Conservation (phyloP, 1,140 invertebrate genomes). For the Ooceraea biroi region DNA sequence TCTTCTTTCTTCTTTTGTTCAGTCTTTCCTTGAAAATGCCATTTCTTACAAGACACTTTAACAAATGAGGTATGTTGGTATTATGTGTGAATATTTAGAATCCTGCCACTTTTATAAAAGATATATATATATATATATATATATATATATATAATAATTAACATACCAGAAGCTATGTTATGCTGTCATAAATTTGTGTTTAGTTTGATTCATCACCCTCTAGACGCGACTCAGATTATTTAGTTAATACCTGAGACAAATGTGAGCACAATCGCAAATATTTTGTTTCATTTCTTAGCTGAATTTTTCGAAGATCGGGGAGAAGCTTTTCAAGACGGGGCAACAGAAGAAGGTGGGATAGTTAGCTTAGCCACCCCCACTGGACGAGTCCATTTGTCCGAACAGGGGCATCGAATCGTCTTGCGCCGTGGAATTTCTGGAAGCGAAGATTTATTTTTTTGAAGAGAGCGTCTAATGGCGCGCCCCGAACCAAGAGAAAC, state of each 20-base stretch:
- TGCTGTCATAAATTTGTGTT: no score
- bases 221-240: no score
- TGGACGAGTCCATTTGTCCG: slow-evolving; percentile 71
- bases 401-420: slow-evolving; percentile 67
- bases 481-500: slow-evolving; percentile 76
- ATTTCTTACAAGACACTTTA: not conserved
- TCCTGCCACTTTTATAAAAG: no score
- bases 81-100: not conserved
- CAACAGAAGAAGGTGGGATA: slow-evolving; percentile 25
- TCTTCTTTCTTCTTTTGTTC: no score
- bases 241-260: no score
- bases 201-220: no score
- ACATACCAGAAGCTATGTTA: no score
- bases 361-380: slow-evolving; percentile 40
- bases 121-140: not conserved
- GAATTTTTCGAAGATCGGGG: not conserved
- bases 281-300: not conserved
- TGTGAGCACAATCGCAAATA: not conserved
- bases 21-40: no score
- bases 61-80: not conserved
- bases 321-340: not conserved
- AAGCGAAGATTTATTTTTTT: slow-evolving; percentile 84
- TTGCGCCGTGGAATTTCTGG: slow-evolving; percentile 76
- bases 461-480: slow-evolving; percentile 81
- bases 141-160: no score